Base-by-base conservation (phyloP, 2,113 vertebrate genomes). In the Irena cyanogastra region DNA sequence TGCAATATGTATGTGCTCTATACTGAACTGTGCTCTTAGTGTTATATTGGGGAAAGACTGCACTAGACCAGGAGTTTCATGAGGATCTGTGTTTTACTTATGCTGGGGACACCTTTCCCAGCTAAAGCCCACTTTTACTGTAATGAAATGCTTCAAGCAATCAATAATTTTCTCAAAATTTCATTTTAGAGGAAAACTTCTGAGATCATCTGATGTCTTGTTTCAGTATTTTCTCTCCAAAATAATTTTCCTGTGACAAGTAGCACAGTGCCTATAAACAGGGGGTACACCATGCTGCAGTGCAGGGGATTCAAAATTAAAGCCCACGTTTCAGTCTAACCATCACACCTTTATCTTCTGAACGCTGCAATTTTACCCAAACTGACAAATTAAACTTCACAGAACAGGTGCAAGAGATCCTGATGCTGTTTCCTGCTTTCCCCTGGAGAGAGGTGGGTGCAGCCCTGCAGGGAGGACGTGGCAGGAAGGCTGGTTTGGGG, bases 171-270 rank as follows among this genome's bases (percentile, higher is more conserved):
- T 63, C 54, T 65, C 28, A 81, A 87, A 66, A 59, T 26, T 47
- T 77, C 10, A 42, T 80, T 95, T 80, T 22, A 77, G 35, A n/a
- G 26, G 71, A 80, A 90, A 77, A 86, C 45, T 89, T 90, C 68
- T 49, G 68, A 63, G 22, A 56, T 52, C 8, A 16, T 33, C 50
- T 49, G 9, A 26, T 90, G 39, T 44, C 64, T 72, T 60, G 17
- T 59, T 94, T 54, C 63, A 37, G 1, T 74, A 65, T 88, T 79
- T 94, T 57, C 41, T 71, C 50, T 76, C 50, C 70, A 63, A 72
- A 94, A 39, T 31, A 75, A 41, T 69, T 69, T 60, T 57, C 17
- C 37, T 37, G 44, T 56, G 65, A 35, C 56, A 39, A 11, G 18
- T 20, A 80, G 45, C n/a, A 9, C 3, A n/a, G 56, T n/a, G 30